Evolutionary conservation across 1,140 invertebrate genomes (phyloP).

Genomic region (Drosophila sucinea): DNA sequence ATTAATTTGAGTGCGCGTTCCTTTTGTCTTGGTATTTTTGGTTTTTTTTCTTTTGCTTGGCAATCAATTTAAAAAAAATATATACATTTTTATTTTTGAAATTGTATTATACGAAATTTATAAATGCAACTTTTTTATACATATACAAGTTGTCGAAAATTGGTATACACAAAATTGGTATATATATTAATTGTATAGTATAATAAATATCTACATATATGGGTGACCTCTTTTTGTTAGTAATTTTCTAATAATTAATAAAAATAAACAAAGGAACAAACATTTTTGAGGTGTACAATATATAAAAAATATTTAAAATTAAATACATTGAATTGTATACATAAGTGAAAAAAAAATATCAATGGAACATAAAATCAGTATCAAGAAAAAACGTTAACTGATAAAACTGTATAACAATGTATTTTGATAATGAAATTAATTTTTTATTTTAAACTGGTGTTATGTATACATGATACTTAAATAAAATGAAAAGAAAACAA

Average conservation of each 20-base stretch:
- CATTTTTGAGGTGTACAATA: neutral
- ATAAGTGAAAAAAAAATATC: neutral
- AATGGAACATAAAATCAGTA: neutral
- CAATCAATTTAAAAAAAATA: slow-evolving; percentile 35
- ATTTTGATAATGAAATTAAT: slow-evolving; percentile 79
- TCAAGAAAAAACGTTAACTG: slow-evolving; percentile 44
- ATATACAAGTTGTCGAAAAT: slow-evolving; percentile 17
- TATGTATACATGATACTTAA: slow-evolving; percentile 78
- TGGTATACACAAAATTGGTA: slow-evolving; percentile 7
- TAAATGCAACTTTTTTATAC: slow-evolving; percentile 47
- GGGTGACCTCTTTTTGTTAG: slow-evolving; percentile 76
- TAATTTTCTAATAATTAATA: slow-evolving; percentile 77
- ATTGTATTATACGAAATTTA: slow-evolving; percentile 56
- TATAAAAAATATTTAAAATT: neutral
- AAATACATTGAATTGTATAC: neutral
- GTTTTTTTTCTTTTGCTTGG: slow-evolving; percentile 45
- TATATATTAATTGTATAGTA: slow-evolving; percentile 16
- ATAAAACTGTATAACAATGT: slow-evolving; percentile 80
- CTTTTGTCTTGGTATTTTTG: slow-evolving; percentile 19
- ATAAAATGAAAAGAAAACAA: slow-evolving; percentile 53
- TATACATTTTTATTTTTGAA: slow-evolving; percentile 33
- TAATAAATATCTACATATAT: slow-evolving; percentile 45
- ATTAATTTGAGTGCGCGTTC: slow-evolving; percentile 24
- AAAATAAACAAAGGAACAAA: slow-evolving; percentile 33
- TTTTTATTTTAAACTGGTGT: slow-evolving; percentile 76